These are phyloP conservation scores for Sebastiscus tertius DNA, from an alignment of 2,797 vertebrate species.

Conservation along the genomic window DNA sequence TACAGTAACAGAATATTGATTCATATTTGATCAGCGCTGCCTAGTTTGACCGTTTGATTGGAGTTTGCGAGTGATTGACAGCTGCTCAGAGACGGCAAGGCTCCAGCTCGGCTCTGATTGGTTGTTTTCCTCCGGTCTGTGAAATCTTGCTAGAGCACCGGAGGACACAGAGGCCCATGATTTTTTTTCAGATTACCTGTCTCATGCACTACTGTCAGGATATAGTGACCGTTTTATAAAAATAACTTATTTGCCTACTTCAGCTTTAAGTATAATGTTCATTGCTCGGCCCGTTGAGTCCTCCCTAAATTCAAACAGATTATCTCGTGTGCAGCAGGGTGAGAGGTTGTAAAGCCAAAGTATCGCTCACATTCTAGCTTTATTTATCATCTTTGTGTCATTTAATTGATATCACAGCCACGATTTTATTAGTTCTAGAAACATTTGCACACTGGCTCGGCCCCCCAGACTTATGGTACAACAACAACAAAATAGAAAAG, in stretches of 20 bases:
- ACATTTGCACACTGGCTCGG: conserved; percentile 40
- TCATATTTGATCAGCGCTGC: too few relatives aligned
- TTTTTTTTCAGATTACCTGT: too few relatives aligned
- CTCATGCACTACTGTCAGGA: too few relatives aligned
- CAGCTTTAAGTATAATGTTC: background rate
- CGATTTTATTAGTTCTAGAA: background rate
- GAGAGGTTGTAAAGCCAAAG: conserved; percentile 72
- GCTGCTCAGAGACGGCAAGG: too few relatives aligned
- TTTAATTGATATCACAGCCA: conserved; percentile 17
- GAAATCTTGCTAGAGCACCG: too few relatives aligned
- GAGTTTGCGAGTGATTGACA: too few relatives aligned
- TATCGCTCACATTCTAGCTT: conserved; percentile 54
- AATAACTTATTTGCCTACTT: too few relatives aligned
- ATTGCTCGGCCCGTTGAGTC: background rate
- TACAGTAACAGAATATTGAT: too few relatives aligned
- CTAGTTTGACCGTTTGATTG: fast-evolving
- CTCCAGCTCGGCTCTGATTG: too few relatives aligned
- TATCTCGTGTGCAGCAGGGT: background rate
- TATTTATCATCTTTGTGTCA: conserved; percentile 35
- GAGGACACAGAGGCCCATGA: too few relatives aligned
- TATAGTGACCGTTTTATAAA: fast-evolving
- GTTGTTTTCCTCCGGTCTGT: too few relatives aligned
- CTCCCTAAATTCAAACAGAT: background rate
- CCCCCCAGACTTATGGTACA: background rate
- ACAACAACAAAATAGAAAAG: background rate